Conservation (phyloP, 2,113 vertebrate genomes). For the Bubo bubo region DNA sequence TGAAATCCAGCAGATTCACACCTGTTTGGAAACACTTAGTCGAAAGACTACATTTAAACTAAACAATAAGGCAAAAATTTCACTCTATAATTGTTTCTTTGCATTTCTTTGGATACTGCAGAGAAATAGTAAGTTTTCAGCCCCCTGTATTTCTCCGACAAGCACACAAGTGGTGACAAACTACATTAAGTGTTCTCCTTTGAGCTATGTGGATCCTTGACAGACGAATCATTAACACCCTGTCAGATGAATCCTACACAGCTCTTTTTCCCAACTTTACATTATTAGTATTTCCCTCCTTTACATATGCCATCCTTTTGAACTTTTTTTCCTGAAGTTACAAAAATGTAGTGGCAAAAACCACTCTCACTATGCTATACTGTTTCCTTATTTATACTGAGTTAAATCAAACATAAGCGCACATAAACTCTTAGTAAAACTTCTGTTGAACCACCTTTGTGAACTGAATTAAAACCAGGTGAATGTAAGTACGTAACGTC, state of each 20-base stretch:
- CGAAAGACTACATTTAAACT: neutral
- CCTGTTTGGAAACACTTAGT: neutral
- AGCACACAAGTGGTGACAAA: neutral
- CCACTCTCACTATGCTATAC: neutral
- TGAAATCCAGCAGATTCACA: neutral
- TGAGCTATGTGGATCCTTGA: neutral
- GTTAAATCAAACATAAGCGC: neutral
- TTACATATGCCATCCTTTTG: neutral
- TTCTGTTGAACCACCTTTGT: neutral
- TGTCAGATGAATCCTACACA: neutral
- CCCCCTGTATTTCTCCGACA: neutral
- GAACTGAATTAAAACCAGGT: neutral
- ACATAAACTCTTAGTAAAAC: neutral
- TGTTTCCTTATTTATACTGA: neutral
- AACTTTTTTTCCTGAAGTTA: neutral
- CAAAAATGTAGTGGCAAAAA: neutral
- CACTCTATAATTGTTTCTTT: neutral
- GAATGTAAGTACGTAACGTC: fast-evolving
- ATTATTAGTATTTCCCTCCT: neutral
- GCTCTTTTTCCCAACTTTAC: neutral
- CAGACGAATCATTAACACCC: neutral
- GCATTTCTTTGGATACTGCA: neutral
- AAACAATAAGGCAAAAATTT: neutral
- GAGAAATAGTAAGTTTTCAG: neutral
- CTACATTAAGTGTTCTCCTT: neutral